A percentile compares a stretch with the other conserved stretches of the same genome.
These are phyloP conservation scores for Xylocopa sonorina DNA, from an alignment of 1,140 invertebrate species.

Conservation along the genomic window DNA sequence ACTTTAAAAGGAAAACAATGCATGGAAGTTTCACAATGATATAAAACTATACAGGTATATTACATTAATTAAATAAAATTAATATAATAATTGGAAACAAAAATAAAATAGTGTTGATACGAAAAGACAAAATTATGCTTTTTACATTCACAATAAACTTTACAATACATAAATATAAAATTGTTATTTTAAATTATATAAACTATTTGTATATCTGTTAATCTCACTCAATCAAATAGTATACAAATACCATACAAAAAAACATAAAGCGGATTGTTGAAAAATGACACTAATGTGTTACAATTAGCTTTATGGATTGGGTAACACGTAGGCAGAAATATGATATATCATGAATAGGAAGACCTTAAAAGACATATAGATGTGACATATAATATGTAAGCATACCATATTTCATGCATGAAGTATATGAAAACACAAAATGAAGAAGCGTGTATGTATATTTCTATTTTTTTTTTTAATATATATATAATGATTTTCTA, in stretches of 20 bases:
- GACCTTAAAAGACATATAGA: conserved; percentile 66
- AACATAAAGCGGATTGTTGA: neutral
- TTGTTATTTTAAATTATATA: conserved; percentile 2
- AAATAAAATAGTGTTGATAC: conserved; percentile 14
- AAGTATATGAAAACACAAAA: conserved; percentile 59
- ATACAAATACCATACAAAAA: conserved; percentile 7
- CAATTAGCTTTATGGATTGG: conserved; percentile 27
- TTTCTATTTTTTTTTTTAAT: neutral
- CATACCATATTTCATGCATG: conserved; percentile 73
- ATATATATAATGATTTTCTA: neutral
- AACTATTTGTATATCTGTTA: conserved; percentile 12
- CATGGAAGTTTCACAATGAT: conserved; percentile 43
- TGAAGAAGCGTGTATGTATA: conserved; percentile 14
- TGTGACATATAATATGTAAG: conserved; percentile 69
- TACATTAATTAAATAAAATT: neutral
- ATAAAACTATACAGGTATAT: conserved; percentile 36
- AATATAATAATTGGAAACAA: conserved; percentile 9
- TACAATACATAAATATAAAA: neutral
- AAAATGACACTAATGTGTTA: conserved; percentile 8
- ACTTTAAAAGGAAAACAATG: conserved; percentile 23
- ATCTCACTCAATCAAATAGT: neutral
- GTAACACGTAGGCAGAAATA: conserved; percentile 51
- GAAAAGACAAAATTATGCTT: neutral
- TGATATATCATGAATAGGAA: conserved; percentile 53
- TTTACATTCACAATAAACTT: neutral